Conservation (phyloP, 2,113 vertebrate species). For the Castor canadensis region DNA sequence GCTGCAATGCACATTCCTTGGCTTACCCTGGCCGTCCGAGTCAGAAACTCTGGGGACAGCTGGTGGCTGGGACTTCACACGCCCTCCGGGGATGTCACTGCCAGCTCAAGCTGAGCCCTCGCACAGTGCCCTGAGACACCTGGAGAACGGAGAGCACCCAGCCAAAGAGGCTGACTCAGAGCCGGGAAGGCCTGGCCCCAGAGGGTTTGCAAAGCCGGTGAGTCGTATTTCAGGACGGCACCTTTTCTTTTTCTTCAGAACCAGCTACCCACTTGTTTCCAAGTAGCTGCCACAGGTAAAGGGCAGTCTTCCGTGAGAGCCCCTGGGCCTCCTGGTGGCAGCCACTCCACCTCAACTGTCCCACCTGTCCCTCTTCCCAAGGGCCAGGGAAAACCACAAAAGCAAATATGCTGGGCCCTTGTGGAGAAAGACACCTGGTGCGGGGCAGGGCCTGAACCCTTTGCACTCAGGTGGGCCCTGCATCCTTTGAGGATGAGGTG, state of each 20-base stretch:
- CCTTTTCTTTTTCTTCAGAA: not conserved
- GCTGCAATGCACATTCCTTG: not conserved
- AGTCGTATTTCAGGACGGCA: not conserved
- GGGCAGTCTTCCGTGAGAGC: too few species aligned
- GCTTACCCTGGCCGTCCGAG: not conserved
- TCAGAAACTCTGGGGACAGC: not conserved
- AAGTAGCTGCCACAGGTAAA: not conserved
- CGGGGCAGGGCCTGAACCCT: accelerated
- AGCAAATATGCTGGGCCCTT: not conserved
- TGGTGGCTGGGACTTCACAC: not conserved
- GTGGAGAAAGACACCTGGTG: not conserved
- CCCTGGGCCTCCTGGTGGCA: not conserved
- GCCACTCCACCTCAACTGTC: not conserved
- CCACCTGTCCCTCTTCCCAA: not conserved
- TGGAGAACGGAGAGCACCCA: too few species aligned
- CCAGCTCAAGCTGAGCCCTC: too few species aligned
- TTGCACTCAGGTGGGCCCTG: not conserved
- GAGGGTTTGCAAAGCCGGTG: not conserved
- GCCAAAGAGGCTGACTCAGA: too few species aligned
- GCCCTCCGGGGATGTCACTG: not conserved
- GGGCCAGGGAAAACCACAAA: not conserved
- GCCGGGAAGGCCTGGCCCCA: too few species aligned
- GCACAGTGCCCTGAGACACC: too few species aligned
- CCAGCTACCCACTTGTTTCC: not conserved
- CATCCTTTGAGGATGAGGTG: too few species aligned